Evolutionary conservation across 2,888 invertebrate species (phyloP).

Genomic region (Mongoloraphidia duomilia): DNA sequence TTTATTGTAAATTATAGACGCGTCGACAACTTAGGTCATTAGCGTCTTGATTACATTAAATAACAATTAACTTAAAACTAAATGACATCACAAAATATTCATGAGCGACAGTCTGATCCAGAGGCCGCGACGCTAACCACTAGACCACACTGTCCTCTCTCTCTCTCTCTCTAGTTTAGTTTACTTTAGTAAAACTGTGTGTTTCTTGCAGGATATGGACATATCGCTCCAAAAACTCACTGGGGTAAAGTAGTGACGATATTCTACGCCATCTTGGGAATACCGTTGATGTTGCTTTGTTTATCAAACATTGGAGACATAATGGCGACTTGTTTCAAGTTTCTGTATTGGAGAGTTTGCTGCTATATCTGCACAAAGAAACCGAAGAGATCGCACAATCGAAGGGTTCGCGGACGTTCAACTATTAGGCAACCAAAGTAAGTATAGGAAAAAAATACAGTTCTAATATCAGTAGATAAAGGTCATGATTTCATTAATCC

Average conservation of each 20-base stretch:
- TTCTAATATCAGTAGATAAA: too few species aligned
- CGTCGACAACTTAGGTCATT: too few species aligned
- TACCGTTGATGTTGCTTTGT: constrained; percentile 88
- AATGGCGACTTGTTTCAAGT: constrained; percentile 86
- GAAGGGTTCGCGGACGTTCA: constrained; percentile 21
- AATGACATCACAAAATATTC: too few species aligned
- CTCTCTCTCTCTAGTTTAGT: too few species aligned
- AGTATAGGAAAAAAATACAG: background rate
- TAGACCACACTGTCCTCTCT: too few species aligned
- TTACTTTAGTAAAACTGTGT: background rate
- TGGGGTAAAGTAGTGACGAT: constrained; percentile 91
- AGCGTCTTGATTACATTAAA: too few species aligned
- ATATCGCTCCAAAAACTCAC: constrained; percentile 86
- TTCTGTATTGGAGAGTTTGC: constrained; percentile 86
- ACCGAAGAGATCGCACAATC: constrained; percentile 42
- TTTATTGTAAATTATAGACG: too few species aligned
- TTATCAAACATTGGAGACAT: constrained; percentile 88
- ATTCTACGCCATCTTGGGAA: constrained; percentile 89
- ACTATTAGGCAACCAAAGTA: constrained; percentile 23
- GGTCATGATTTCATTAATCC: too few species aligned
- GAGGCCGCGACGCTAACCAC: too few species aligned
- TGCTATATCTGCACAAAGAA: constrained; percentile 79
- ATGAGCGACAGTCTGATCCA: too few species aligned
- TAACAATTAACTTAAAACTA: too few species aligned
- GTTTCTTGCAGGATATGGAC: constrained; percentile 67